These are phyloP conservation scores for Centrocercus urophasianus DNA, from an alignment of 2,113 vertebrate genomes.

Conservation along the genomic window DNA sequence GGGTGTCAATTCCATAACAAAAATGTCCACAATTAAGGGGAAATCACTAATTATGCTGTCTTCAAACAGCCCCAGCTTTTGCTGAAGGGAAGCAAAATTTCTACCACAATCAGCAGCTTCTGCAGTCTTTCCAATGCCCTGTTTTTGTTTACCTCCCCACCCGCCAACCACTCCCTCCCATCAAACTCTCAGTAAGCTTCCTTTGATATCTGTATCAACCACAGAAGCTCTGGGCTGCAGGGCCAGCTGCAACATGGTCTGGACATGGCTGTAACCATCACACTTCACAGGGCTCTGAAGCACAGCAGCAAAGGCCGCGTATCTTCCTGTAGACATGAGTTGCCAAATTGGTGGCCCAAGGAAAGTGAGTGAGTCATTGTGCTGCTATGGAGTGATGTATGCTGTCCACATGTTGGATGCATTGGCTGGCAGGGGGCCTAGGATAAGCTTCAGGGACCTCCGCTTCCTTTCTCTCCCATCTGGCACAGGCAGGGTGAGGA, in stretches of 20 bases:
- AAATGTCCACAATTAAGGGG: not conserved
- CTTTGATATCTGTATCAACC: not conserved
- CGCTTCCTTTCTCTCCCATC: not conserved
- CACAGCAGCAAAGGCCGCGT: fast-evolving
- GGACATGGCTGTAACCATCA: not conserved
- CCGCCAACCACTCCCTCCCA: not conserved
- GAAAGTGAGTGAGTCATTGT: not conserved
- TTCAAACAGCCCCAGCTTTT: not conserved
- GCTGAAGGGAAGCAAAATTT: not conserved
- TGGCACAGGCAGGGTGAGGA: not conserved
- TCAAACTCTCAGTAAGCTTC: not conserved
- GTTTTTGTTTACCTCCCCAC: not conserved
- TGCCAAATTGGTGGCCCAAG: not conserved
- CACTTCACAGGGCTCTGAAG: not conserved
- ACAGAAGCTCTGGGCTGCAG: not conserved
- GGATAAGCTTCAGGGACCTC: not conserved
- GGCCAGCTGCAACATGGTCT: not conserved
- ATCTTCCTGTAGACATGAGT: not conserved
- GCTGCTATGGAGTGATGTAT: not conserved
- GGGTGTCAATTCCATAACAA: not conserved
- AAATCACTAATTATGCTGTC: not conserved
- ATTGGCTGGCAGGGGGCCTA: not conserved
- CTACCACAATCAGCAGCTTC: not conserved
- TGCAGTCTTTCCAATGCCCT: not conserved
- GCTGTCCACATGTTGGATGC: conserved; percentile 4